Conservation (phyloP, 2,113 vertebrate genomes). For the Stigmatopora argus region DNA sequence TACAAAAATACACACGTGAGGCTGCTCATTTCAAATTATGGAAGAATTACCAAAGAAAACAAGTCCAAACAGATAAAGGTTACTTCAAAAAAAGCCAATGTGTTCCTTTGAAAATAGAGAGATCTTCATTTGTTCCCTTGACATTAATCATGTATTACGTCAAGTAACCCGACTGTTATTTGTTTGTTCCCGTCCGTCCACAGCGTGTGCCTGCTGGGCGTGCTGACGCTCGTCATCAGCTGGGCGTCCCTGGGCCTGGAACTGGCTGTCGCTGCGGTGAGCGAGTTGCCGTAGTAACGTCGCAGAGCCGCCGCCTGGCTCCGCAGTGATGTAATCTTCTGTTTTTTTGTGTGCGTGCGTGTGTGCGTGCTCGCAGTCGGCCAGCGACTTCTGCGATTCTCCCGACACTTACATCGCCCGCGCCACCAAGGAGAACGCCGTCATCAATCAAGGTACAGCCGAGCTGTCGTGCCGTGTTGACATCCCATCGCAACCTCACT, state of each 20-base stretch:
- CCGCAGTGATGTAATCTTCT: conserved; percentile 55
- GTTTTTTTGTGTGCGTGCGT: conserved; percentile 28
- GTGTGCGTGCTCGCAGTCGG: conserved; percentile 66
- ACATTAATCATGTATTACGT: not conserved
- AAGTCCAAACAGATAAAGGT: too few species aligned
- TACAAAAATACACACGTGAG: too few species aligned
- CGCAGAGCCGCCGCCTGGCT: conserved; percentile 26
- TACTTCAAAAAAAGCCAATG: not conserved
- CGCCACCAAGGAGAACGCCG: conserved; percentile 77
- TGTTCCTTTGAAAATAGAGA: not conserved
- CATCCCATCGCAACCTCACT: conserved; percentile 27
- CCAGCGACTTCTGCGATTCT: conserved; percentile 89
- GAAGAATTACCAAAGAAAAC: too few species aligned
- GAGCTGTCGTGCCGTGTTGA: conserved; percentile 1
- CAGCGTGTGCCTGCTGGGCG: conserved; percentile 88
- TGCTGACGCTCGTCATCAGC: conserved; percentile 86
- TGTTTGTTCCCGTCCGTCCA: conserved; percentile 28
- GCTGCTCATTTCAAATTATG: too few species aligned
- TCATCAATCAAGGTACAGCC: conserved; percentile 78
- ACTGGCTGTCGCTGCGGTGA: conserved; percentile 81
- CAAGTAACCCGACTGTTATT: not conserved
- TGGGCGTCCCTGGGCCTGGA: conserved; percentile 91
- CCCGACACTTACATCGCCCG: conserved; percentile 81
- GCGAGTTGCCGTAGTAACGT: conserved; percentile 67
- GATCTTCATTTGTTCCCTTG: too few species aligned